These are phyloP conservation scores for Catharus ustulatus DNA, from an alignment of 2,797 vertebrate genomes.

Conservation along the genomic window DNA sequence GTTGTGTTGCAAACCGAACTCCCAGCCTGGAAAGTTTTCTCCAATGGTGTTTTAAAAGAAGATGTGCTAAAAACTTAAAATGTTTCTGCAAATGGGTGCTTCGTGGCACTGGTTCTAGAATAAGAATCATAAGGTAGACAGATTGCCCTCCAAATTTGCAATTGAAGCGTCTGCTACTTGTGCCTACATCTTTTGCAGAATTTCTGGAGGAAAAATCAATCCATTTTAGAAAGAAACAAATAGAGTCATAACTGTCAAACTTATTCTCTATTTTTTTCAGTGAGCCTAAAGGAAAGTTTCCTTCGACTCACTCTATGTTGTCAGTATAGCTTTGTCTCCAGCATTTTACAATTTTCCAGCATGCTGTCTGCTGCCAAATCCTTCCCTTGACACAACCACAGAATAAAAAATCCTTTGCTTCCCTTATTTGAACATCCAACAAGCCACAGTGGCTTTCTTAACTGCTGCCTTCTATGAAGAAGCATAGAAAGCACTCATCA, in stretches of 20 bases:
- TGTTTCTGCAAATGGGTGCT: not conserved
- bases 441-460: not conserved
- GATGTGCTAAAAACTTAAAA: not conserved
- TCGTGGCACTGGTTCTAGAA: not conserved
- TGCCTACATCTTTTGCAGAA: constrained; percentile 5
- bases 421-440: not conserved
- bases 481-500: not conserved
- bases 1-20: not conserved
- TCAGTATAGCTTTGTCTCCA: constrained; percentile 9
- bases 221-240: constrained; percentile 3
- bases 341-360: not conserved
- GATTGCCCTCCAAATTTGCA: constrained; percentile 9
- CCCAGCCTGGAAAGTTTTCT: not conserved
- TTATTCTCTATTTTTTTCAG: not conserved
- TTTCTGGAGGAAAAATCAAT: constrained; percentile 8
- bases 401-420: not conserved
- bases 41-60: not conserved
- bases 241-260: not conserved
- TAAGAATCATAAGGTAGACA: not conserved
- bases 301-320: not conserved
- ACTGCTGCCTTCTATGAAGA: not conserved
- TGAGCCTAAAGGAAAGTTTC: not conserved
- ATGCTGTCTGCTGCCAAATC: not conserved
- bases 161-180: not conserved
- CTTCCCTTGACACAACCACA: not conserved